These are phyloP conservation scores for Apistogramma diplotaenia DNA, from an alignment of 2,113 vertebrate genomes.

Conservation along the genomic window DNA sequence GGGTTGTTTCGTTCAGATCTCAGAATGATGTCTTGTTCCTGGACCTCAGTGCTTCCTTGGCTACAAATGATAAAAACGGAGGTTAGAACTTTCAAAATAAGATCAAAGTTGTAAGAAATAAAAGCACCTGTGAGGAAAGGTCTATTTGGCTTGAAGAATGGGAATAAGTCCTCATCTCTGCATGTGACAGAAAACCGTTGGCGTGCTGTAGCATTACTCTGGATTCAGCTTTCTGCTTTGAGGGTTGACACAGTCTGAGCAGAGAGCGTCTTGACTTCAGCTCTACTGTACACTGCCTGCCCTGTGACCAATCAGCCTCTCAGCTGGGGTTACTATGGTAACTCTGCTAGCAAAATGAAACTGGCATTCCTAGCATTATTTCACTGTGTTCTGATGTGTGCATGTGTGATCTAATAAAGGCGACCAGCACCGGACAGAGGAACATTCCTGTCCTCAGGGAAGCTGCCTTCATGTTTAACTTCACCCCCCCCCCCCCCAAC, in stretches of 20 bases:
- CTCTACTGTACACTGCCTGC: not conserved
- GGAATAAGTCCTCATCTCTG: not conserved
- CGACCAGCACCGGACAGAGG: slow-evolving; percentile 13
- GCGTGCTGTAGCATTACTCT: not conserved
- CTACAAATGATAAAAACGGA: not conserved
- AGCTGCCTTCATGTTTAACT: slow-evolving; percentile 22
- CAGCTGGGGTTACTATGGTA: slow-evolving; percentile 47
- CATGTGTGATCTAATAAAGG: slow-evolving; percentile 46
- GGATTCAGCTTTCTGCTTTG: not conserved
- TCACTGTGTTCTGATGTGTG: slow-evolving; percentile 12
- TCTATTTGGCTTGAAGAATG: not conserved
- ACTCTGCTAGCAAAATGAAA: slow-evolving; percentile 58
- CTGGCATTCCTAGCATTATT: slow-evolving; percentile 64
- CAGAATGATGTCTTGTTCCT: not conserved
- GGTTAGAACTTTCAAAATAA: not conserved
- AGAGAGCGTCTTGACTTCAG: not conserved
- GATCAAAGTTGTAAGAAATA: not conserved
- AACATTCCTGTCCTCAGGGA: slow-evolving; percentile 25
- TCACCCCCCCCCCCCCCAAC: not conserved
- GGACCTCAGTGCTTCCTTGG: not conserved
- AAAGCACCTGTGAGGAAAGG: not conserved
- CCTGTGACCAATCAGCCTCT: slow-evolving; percentile 28
- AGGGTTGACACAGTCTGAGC: not conserved
- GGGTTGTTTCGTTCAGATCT: not conserved
- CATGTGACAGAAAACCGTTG: not conserved